phyloP scores from a whole-genome alignment of 1,140 invertebrate species.

The Pogonomyrmex californicus region DNA sequence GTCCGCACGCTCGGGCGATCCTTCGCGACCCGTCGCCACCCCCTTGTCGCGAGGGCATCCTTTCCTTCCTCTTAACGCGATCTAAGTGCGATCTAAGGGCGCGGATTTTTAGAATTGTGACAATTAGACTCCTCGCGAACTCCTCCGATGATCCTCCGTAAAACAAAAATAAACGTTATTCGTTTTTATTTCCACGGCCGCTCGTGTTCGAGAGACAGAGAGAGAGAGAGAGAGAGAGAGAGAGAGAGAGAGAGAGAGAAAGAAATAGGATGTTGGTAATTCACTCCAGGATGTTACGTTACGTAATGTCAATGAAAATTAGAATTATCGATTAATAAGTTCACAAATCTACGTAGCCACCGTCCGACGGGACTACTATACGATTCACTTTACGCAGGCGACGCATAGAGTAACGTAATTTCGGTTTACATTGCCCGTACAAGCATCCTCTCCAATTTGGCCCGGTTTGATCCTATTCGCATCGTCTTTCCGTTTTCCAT shows the following conservation, averaged over 20 bases:
- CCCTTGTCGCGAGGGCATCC: not conserved
- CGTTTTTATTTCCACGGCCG: not conserved
- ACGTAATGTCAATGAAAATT: not conserved
- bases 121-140: constrained; percentile 1
- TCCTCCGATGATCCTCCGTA: not conserved
- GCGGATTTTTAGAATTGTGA: constrained; percentile 20
- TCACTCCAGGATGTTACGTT: not conserved
- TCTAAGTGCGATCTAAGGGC: not conserved
- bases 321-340: constrained; percentile 30
- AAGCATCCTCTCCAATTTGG: not conserved
- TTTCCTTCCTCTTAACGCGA: not conserved
- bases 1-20: not conserved
- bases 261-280: not conserved
- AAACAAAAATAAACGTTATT: not conserved
- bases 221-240: not conserved
- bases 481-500: not conserved
- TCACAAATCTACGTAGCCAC: constrained; percentile 9
- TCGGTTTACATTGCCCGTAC: constrained; percentile 16
- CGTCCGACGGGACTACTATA: not conserved
- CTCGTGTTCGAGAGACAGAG: not conserved
- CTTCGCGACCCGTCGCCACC: not conserved
- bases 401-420: constrained; percentile 25
- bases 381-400: constrained; percentile 19
- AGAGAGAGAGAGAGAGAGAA: not conserved
- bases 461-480: not conserved